Evolutionary conservation across 2,888 invertebrate species (phyloP), one percentile per base, ranked within the genome.

Genomic region (Melinaea marsaeus): DNA sequence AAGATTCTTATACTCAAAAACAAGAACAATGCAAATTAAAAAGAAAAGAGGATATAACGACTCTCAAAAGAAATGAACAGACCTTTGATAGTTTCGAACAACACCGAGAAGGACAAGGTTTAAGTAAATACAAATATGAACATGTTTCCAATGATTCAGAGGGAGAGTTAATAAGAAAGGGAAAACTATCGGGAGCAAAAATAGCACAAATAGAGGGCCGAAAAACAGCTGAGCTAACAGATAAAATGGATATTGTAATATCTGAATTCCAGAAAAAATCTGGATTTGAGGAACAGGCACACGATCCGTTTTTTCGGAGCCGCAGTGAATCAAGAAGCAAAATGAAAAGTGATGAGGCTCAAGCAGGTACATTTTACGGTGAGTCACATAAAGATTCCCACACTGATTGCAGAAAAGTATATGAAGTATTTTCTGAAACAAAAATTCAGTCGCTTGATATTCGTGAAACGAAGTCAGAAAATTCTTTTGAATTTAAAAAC

Each of bases 241-340:
- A 82, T 33, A 88, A 78, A 75, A 84, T 90, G 81, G 84, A 83
- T 47, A 80, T 84, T 45, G 87, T 90, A 0, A 85, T 90, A 55
- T 77, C 85, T 0, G 90, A 90, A 71, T 87, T 89, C 69, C 79
- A 88, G 70, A 78, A 73, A 6, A 84, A 85, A 70, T 74, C 84
- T 9, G 81, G 80, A 2, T 77, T 78, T 13, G 65, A 69, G 55
- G 84, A 82, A 68, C 76, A 74, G 60, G 69, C 69, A 9, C 51
- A 32, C 32, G 51, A 51, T 55, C 60, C 67, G 13, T 66, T 62
- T 13, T 58, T 61, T 34, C 65, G 64, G 54, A 73, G 74, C 57
- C 73, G 70, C 46, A 77, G 78, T 61, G 76, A 82, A 69, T 84
- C 85, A 0, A 79, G 80, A 71, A 85, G 83, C 64, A 75, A 79